phyloP scores from a whole-genome alignment of 2,888 invertebrate genomes.

The Drosophila basisetae region DNA sequence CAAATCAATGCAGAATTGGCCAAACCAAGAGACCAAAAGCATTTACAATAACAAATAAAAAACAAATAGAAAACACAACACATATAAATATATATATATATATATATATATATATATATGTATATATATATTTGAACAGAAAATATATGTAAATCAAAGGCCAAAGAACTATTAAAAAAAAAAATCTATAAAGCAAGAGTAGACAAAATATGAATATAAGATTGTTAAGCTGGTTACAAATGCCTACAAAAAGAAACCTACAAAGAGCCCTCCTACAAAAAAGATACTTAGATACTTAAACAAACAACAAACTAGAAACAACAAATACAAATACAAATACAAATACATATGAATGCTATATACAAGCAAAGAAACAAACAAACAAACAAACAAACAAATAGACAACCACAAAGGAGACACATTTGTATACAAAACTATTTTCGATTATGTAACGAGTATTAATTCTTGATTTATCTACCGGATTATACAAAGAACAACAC shows the following conservation, averaged over 20 bases:
- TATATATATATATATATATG: not conserved
- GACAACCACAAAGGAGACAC: conserved; percentile 22
- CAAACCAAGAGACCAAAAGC: conserved; percentile 67
- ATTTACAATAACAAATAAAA: conserved; percentile 46
- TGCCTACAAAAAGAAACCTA: conserved; percentile 52
- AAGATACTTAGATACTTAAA: conserved; percentile 36
- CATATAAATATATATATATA: not conserved
- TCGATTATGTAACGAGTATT: conserved; percentile 55
- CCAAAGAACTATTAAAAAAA: conserved; percentile 33
- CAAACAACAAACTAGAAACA: conserved; percentile 16
- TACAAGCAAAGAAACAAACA: conserved; percentile 50
- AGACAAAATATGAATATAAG: conserved; percentile 13
- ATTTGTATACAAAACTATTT: conserved; percentile 56
- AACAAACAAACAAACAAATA: conserved; percentile 13
- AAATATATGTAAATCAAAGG: conserved; percentile 35
- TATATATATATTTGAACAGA: not conserved
- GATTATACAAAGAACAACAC: conserved; percentile 6
- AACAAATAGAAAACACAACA: conserved; percentile 20
- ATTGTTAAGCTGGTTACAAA: conserved; percentile 28
- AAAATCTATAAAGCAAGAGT: conserved; percentile 2
- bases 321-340: conserved; percentile 37
- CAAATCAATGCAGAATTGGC: conserved; percentile 58
- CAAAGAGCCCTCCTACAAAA: conserved; percentile 70
- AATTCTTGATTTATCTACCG: conserved; percentile 37
- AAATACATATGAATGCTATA: conserved; percentile 53